A percentile compares a stretch with the other conserved stretches of the same genome.
Evolutionary conservation across 1,140 invertebrate genomes (phyloP).

Genomic region (Musca vetustissima): DNA sequence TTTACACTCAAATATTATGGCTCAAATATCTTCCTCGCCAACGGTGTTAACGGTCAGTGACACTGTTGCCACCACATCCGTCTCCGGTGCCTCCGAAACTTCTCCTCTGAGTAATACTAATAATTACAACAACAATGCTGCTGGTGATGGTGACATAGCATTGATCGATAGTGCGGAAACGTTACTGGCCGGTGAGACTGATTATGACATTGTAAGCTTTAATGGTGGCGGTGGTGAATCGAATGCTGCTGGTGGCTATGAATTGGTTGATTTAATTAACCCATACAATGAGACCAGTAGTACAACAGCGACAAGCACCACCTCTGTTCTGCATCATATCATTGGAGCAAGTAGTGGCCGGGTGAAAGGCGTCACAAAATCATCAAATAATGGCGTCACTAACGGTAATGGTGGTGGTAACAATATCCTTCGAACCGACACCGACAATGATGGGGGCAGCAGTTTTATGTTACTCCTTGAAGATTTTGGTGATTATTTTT

Average conservation of each 20-base stretch:
- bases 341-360: conserved; percentile 28
- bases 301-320: conserved; percentile 27
- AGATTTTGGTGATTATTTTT: conserved; percentile 65
- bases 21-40: not conserved
- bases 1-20: not conserved
- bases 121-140: no score
- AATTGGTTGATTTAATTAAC: conserved; percentile 25
- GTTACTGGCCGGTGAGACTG: conserved; percentile 42
- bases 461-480: conserved; percentile 61
- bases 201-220: conserved; percentile 42
- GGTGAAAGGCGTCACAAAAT: conserved; percentile 16
- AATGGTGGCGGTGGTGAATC: conserved; percentile 28
- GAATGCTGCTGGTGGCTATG: conserved; percentile 14
- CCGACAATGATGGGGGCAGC: conserved; percentile 45
- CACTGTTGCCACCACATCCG: not conserved
- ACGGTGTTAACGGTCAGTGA: not conserved
- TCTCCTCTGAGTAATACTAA: conserved; percentile 2
- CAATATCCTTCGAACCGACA: not conserved
- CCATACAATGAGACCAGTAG: conserved; percentile 33
- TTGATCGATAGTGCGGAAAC: conserved; percentile 51
- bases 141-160: conserved; percentile 37
- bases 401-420: not conserved
- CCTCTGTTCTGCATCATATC: not conserved
- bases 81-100: not conserved
- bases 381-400: no score